phyloP scores from a whole-genome alignment of 23 tunicate genomes.

The Trididemnum nubilum region DNA sequence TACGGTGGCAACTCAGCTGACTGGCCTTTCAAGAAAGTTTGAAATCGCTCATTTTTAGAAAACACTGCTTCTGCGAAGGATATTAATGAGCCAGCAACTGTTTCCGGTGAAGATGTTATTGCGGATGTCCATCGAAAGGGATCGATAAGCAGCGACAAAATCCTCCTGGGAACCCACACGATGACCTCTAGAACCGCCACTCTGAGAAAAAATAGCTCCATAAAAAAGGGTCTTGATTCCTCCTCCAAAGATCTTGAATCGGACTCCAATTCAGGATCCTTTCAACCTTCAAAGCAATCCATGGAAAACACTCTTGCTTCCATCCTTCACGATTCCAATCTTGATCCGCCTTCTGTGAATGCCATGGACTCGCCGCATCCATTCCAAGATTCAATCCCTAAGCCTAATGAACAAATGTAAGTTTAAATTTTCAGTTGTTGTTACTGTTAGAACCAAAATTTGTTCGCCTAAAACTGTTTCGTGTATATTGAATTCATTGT shows the following conservation, averaged over 20 bases:
- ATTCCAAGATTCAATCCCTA: neutral
- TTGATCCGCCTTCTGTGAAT: neutral
- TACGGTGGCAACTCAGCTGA: too few species aligned
- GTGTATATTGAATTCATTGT: too few species aligned
- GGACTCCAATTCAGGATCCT: neutral
- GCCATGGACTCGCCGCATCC: neutral
- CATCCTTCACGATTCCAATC: conserved; percentile 10
- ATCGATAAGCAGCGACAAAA: neutral
- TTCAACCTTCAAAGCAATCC: neutral
- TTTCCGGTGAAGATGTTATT: neutral
- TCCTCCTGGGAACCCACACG: conserved; percentile 19
- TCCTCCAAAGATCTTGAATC: neutral
- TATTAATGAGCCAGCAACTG: neutral
- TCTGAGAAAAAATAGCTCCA: neutral
- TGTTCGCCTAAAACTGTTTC: too few species aligned
- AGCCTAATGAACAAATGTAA: neutral
- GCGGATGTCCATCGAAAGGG: neutral
- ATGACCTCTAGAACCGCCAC: conserved; percentile 35
- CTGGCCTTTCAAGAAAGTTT: too few species aligned
- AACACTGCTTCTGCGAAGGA: neutral
- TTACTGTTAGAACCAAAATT: too few species aligned
- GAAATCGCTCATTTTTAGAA: too few species aligned
- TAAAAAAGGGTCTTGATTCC: too few species aligned
- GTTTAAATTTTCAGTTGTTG: too few species aligned
- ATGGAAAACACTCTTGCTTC: neutral